Percentiles rank a stretch among this genome's conserved stretches.
These are phyloP conservation scores for Aramus guarauna DNA, from an alignment of 2,113 vertebrate species.

Conservation along the genomic window DNA sequence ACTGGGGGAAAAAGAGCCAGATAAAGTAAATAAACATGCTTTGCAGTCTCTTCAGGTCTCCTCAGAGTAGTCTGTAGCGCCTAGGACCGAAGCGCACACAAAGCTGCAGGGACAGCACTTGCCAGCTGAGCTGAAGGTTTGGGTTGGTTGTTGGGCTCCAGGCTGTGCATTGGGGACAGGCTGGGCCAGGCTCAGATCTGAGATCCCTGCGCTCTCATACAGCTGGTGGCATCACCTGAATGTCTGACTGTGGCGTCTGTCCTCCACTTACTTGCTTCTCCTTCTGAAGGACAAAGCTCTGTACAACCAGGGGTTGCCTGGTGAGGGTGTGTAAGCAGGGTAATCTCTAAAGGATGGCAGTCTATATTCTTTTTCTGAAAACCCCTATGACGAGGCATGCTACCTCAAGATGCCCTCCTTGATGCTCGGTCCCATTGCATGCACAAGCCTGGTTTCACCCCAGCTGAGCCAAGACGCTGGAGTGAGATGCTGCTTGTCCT, in stretches of 20 bases:
- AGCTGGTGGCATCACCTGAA: neutral
- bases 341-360: neutral
- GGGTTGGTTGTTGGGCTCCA: neutral
- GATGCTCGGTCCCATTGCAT: neutral
- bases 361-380: neutral
- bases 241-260: neutral
- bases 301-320: neutral
- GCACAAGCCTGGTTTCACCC: neutral
- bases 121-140: neutral
- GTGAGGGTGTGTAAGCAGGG: neutral
- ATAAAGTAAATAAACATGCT: neutral
- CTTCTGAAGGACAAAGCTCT: neutral
- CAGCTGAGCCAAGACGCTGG: neutral
- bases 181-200: neutral
- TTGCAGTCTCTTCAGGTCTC: neutral
- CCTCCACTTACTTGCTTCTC: neutral
- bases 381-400: neutral
- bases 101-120: neutral
- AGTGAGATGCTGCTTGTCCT: neutral
- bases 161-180: neutral
- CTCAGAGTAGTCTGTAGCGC: neutral
- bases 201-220: neutral
- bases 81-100: rapidly evolving
- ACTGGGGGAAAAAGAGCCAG: neutral
- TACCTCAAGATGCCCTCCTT: neutral